phyloP scores from a whole-genome alignment of 2,888 invertebrate species.

The Gastracanthus pulcherrimus region DNA sequence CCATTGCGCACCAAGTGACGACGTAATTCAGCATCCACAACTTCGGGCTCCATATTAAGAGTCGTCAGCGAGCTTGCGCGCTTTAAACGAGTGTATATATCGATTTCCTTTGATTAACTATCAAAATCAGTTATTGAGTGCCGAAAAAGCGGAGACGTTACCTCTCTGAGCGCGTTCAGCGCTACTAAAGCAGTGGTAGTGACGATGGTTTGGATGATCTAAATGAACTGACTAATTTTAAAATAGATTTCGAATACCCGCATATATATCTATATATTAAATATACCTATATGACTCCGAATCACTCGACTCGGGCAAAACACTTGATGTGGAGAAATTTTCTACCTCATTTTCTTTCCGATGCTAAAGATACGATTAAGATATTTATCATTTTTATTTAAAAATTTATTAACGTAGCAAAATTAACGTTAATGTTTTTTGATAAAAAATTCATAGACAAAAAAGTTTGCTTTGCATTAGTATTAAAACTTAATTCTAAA shows the following conservation, averaged over 20 bases:
- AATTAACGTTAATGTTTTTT: too few species aligned
- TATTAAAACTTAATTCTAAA: too few species aligned
- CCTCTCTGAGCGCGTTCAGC: background rate
- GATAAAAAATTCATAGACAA: too few species aligned
- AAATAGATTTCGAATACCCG: conserved; percentile 46
- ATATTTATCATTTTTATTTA: too few species aligned
- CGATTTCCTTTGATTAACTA: background rate
- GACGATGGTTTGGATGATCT: conserved; percentile 5
- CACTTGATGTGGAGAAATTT: too few species aligned
- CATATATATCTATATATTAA: background rate
- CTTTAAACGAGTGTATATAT: background rate
- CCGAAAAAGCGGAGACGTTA: background rate
- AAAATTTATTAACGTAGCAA: too few species aligned
- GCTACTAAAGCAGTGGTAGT: background rate
- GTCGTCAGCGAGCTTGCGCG: background rate
- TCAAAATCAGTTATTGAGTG: background rate
- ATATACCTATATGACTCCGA: background rate
- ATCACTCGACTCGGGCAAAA: too few species aligned
- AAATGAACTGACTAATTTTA: conserved; percentile 9
- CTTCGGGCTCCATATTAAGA: conserved; percentile 60
- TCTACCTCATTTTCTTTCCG: too few species aligned
- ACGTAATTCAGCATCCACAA: conserved; percentile 61
- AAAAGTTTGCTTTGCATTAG: too few species aligned
- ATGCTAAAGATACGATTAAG: too few species aligned
- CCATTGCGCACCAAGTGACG: conserved; percentile 64